Conservation (phyloP, 2,797 vertebrate species). For the Notolepis coatsorum region DNA sequence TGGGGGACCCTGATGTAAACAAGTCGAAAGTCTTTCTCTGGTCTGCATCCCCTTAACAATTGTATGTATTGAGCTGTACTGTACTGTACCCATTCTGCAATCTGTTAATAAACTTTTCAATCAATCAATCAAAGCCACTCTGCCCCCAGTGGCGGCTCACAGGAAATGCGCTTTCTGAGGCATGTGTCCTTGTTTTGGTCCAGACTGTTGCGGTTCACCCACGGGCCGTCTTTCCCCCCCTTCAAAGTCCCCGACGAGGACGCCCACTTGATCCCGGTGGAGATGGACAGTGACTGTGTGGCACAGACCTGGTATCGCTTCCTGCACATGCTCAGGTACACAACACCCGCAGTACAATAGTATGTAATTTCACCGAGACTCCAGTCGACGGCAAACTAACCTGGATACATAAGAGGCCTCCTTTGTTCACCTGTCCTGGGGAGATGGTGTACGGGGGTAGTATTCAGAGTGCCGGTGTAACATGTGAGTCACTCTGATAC, state of each 20-base stretch:
- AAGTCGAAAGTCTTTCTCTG: no score
- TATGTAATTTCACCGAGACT: neutral
- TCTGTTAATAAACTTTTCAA: no score
- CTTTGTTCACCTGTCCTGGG: conserved; percentile 6
- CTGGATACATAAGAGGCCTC: neutral
- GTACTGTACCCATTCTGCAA: no score
- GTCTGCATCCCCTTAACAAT: no score
- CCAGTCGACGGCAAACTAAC: neutral
- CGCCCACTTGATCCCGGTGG: conserved; percentile 90
- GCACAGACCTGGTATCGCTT: conserved; percentile 98
- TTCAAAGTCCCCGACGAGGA: conserved; percentile 97
- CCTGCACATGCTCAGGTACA: conserved; percentile 96
- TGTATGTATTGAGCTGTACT: no score
- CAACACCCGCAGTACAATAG: neutral
- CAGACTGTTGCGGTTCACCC: conserved; percentile 92
- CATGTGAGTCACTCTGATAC: no score
- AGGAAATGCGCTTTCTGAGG: no score
- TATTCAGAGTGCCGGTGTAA: no score
- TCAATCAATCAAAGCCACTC: no score
- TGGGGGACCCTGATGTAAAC: no score
- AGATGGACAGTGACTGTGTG: conserved; percentile 96
- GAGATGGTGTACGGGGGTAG: neutral
- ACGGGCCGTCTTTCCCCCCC: conserved; percentile 92
- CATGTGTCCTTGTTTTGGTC: conserved; percentile 16
- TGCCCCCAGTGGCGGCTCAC: no score